Evolutionary conservation across 2,888 invertebrate species (phyloP).

Genomic region (Cataglyphis altisquamis): DNA sequence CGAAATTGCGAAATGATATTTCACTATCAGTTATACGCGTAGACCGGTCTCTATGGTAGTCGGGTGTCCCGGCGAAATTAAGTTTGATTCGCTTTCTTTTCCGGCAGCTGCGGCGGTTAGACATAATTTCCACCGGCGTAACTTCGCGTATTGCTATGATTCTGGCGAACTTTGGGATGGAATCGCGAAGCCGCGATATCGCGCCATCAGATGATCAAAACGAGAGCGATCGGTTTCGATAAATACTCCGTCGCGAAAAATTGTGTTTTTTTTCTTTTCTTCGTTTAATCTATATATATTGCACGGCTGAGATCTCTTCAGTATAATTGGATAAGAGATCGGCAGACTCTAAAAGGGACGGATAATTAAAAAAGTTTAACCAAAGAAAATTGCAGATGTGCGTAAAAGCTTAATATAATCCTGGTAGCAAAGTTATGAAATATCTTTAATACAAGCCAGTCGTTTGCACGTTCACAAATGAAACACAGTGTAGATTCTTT

Average conservation of each 20-base stretch:
- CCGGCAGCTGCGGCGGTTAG: slow-evolving; percentile 66
- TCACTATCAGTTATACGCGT: slow-evolving; percentile 75
- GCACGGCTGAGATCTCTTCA: neutral
- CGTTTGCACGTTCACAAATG: neutral
- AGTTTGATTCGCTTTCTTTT: slow-evolving; percentile 72
- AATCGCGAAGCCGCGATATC: slow-evolving; percentile 57
- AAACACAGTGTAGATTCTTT: neutral
- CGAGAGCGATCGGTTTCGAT: slow-evolving; percentile 24
- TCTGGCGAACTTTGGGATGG: slow-evolving; percentile 61
- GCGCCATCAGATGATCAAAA: slow-evolving; percentile 29
- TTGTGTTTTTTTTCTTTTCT: neutral
- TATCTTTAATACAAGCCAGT: slow-evolving; percentile 19
- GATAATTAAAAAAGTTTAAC: slow-evolving; percentile 45
- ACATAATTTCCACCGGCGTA: slow-evolving; percentile 61
- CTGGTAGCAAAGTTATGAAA: neutral
- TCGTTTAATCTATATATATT: neutral
- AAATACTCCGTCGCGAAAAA: slow-evolving; percentile 10
- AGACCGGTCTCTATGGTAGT: slow-evolving; percentile 55
- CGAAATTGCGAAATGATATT: slow-evolving; percentile 84
- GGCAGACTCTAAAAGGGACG: neutral
- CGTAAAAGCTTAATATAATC: slow-evolving; percentile 3
- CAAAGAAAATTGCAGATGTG: slow-evolving; percentile 30
- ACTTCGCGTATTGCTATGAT: slow-evolving; percentile 51
- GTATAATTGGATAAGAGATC: slow-evolving; percentile 21
- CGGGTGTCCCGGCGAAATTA: slow-evolving; percentile 73